Conservation (phyloP, 2,888 invertebrate genomes). For the Congeria kusceri region DNA sequence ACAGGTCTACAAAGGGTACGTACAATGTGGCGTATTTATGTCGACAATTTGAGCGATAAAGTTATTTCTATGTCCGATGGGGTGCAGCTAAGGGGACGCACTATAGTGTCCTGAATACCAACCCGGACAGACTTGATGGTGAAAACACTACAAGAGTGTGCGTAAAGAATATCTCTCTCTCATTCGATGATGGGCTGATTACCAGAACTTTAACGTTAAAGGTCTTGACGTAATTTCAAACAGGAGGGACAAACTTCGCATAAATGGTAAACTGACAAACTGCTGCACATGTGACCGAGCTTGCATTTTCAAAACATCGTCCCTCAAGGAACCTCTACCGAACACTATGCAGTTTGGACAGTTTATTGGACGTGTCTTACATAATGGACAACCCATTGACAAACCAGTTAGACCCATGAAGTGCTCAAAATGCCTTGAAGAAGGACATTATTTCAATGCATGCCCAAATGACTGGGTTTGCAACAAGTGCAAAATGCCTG, state of each 20-base stretch:
- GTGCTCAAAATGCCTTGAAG: too few relatives aligned
- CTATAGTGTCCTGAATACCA: neutral
- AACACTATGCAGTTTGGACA: neutral
- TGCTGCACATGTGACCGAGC: conserved; percentile 9
- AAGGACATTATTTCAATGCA: too few relatives aligned
- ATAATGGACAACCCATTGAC: too few relatives aligned
- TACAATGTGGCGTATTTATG: too few relatives aligned
- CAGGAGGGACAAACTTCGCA: conserved; percentile 1
- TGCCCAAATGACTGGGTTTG: too few relatives aligned
- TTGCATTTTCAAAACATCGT: neutral
- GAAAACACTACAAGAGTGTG: conserved; percentile 2
- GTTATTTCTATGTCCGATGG: neutral
- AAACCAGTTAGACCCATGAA: too few relatives aligned
- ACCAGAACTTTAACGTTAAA: neutral
- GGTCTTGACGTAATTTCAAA: neutral
- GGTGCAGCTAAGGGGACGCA: neutral
- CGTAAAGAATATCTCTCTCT: conserved; percentile 16
- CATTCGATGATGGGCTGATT: conserved; percentile 11
- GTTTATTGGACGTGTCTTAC: conserved; percentile 2
- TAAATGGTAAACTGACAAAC: conserved; percentile 12
- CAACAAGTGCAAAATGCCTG: too few relatives aligned
- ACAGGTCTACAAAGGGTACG: too few relatives aligned
- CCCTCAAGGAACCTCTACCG: conserved; percentile 9
- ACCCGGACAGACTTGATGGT: neutral
- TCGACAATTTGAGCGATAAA: neutral